These are phyloP conservation scores for Goniozus legneri DNA, from an alignment of 1,140 invertebrate species.

Conservation along the genomic window DNA sequence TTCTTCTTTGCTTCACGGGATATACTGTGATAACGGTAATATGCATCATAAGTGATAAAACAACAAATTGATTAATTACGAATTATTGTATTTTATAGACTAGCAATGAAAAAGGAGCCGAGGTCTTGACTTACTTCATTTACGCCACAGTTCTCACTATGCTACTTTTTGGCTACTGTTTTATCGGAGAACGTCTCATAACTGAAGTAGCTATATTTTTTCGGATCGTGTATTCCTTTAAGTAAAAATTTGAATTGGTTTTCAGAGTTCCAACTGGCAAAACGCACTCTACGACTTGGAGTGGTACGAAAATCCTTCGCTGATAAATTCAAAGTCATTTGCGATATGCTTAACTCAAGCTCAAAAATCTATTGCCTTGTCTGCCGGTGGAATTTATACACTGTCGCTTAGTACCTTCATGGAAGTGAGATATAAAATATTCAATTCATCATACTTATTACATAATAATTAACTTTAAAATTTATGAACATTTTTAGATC, in stretches of 20 bases:
- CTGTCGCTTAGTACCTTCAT: no score
- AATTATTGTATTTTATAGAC: background rate
- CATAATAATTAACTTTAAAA: background rate
- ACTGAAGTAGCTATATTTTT: slow-evolving; percentile 9
- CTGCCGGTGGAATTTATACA: no score
- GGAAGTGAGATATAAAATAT: background rate
- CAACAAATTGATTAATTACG: slow-evolving; percentile 1
- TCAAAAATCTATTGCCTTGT: no score
- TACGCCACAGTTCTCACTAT: background rate
- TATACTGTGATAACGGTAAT: background rate
- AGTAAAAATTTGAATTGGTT: background rate
- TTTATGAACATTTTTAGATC: slow-evolving; percentile 13
- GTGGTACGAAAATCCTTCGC: no score
- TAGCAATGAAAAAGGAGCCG: background rate
- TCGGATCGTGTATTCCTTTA: background rate
- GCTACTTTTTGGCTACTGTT: slow-evolving; percentile 16
- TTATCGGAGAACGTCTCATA: slow-evolving; percentile 15
- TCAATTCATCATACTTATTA: background rate
- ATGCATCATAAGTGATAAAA: background rate
- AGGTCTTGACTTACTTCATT: background rate
- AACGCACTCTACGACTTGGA: slow-evolving; percentile 14
- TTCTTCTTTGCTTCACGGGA: background rate
- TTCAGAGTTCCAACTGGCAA: slow-evolving; percentile 4
- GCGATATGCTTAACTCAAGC: no score
- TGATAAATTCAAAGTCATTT: no score